phyloP scores from a whole-genome alignment of 2,113 vertebrate genomes.

The Anoplopoma fimbria region DNA sequence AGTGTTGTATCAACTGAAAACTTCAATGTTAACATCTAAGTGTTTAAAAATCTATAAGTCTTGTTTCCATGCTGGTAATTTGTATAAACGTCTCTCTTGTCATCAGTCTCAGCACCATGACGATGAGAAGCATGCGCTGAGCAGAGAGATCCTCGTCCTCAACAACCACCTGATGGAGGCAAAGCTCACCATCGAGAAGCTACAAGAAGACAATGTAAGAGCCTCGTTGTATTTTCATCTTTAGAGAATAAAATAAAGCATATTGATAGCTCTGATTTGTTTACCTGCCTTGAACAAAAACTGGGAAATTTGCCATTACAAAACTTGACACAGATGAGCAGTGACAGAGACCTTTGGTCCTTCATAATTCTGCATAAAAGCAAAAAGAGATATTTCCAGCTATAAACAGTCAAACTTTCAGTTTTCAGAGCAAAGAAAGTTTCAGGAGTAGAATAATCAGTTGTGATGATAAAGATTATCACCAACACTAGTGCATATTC shows the following conservation, averaged over 20 bases:
- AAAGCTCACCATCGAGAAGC: constrained; percentile 97
- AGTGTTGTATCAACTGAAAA: not conserved
- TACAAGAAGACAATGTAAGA: constrained; percentile 96
- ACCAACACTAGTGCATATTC: not conserved
- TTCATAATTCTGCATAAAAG: not conserved
- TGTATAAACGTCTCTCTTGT: constrained; percentile 14
- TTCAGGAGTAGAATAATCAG: not conserved
- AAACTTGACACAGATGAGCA: not conserved
- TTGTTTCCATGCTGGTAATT: not conserved
- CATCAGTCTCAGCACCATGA: constrained; percentile 94
- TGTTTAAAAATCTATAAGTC: not conserved
- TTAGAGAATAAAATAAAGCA: not conserved
- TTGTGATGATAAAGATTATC: not conserved
- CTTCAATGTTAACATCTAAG: not conserved
- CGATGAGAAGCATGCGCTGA: constrained; percentile 95
- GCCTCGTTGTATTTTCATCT: not conserved
- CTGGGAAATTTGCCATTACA: not conserved
- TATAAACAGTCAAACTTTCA: not conserved
- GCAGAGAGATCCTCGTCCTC: constrained; percentile 96
- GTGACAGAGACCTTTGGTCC: not conserved
- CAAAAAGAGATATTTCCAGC: not conserved
- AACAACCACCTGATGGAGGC: constrained; percentile 98
- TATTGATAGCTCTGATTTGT: not conserved
- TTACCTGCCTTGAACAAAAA: not conserved
- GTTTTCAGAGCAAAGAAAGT: not conserved